Percentiles rank a stretch among this genome's conserved stretches.
Evolutionary conservation across 2,797 vertebrate species (phyloP).

Genomic region (Sternotherus odoratus): DNA sequence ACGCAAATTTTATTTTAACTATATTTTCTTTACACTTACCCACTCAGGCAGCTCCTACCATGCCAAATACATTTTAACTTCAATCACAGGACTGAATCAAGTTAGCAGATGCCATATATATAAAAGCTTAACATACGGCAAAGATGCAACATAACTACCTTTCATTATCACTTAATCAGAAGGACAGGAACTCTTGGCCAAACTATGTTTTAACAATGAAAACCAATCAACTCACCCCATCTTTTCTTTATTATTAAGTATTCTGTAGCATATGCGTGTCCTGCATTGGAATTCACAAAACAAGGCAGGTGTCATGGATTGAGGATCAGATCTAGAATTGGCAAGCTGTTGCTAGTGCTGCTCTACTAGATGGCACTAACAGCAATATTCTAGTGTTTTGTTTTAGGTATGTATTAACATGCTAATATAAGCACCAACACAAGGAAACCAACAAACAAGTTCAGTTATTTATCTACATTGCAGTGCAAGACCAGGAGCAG

Average conservation of each 20-base stretch:
- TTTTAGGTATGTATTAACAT: conserved; percentile 27
- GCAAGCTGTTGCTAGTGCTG: conserved; percentile 14
- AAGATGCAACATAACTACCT: background rate
- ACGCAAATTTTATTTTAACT: background rate
- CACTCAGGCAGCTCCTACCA: background rate
- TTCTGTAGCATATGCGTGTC: background rate
- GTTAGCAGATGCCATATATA: background rate
- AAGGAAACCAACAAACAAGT: conserved; percentile 6
- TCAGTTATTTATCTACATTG: background rate
- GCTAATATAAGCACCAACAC: background rate
- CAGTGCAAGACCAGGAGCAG: background rate
- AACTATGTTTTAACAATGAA: rapidly evolving
- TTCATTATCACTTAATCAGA: background rate
- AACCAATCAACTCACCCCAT: background rate
- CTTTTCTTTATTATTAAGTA: background rate
- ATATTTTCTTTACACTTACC: background rate
- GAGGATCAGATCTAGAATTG: background rate
- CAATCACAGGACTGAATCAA: background rate
- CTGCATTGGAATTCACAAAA: conserved; percentile 28
- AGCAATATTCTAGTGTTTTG: background rate
- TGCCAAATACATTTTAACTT: background rate
- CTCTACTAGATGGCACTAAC: background rate
- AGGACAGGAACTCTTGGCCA: background rate
- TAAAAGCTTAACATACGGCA: background rate
- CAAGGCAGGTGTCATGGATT: background rate